Evolutionary conservation across 1,140 invertebrate genomes (phyloP).

Genomic region (Planococcus citri): DNA sequence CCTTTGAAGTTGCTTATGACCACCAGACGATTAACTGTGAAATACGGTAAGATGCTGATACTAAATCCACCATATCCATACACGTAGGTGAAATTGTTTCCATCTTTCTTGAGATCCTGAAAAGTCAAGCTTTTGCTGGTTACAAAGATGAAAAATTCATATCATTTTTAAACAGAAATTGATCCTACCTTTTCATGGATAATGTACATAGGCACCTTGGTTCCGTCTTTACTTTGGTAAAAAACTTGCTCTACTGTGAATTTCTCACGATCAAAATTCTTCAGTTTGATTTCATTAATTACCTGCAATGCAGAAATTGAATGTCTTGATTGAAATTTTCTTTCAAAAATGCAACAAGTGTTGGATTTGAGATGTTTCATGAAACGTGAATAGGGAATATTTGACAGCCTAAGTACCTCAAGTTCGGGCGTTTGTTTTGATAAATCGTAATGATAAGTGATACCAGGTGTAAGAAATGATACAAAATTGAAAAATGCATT

Average conservation of each 20-base stretch:
- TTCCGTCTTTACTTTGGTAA: slow-evolving; percentile 88
- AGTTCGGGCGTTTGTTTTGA: slow-evolving; percentile 46
- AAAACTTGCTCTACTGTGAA: slow-evolving; percentile 63
- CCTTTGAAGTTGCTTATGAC: slow-evolving; percentile 86
- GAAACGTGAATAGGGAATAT: too few species aligned
- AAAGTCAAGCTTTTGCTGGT: too few species aligned
- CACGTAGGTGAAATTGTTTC: slow-evolving; percentile 62
- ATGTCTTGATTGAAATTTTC: too few species aligned
- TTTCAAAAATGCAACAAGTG: too few species aligned
- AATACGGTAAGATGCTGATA: slow-evolving; percentile 74
- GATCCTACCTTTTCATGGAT: slow-evolving; percentile 69
- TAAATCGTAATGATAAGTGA: slow-evolving; percentile 81
- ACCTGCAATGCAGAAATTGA: too few species aligned
- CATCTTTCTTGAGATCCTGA: slow-evolving; percentile 49
- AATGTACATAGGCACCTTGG: slow-evolving; percentile 95
- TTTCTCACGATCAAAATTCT: slow-evolving; percentile 63
- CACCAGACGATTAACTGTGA: slow-evolving; percentile 66
- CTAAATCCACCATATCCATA: slow-evolving; percentile 99
- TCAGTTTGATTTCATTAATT: slow-evolving; percentile 69
- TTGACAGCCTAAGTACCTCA: too few species aligned
- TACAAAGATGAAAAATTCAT: too few species aligned
- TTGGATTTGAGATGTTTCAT: too few species aligned
- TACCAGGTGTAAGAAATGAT: slow-evolving; percentile 83
- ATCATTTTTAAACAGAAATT: slow-evolving; percentile 24
- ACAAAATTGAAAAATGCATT: slow-evolving; percentile 91